These are phyloP conservation scores for Meandrina meandrites DNA, from an alignment of 92 coral and sea anemone species.

Conservation along the genomic window DNA sequence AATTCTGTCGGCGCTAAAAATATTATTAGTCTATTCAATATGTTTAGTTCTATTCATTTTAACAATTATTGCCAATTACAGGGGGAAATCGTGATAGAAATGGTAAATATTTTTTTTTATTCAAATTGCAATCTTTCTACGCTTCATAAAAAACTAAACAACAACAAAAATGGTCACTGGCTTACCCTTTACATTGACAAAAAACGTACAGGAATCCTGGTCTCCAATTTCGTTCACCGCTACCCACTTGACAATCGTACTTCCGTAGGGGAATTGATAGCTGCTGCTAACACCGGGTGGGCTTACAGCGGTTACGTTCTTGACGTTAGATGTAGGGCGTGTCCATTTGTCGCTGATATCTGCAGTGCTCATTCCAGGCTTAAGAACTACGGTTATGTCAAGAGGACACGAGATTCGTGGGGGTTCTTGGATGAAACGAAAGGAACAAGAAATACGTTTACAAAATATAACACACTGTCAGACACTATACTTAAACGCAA, in stretches of 20 bases:
- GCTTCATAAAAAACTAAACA: too few relatives aligned
- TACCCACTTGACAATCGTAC: constrained; percentile 23
- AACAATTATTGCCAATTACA: too few relatives aligned
- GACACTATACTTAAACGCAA: too few relatives aligned
- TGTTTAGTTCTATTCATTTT: too few relatives aligned
- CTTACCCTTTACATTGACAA: background rate
- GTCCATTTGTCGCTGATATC: constrained; percentile 27
- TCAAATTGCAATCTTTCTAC: background rate
- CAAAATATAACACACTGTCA: background rate
- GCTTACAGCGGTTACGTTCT: constrained; percentile 27
- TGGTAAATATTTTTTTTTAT: too few relatives aligned
- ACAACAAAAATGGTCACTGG: background rate
- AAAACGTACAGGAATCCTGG: background rate
- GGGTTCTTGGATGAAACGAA: background rate
- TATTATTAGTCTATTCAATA: too few relatives aligned
- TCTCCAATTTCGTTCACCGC: constrained; percentile 33
- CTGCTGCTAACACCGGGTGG: constrained; percentile 37
- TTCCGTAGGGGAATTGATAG: constrained; percentile 33
- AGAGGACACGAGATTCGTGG: constrained; percentile 8
- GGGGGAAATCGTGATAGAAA: too few relatives aligned
- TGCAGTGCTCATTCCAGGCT: constrained; percentile 25
- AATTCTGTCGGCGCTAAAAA: too few relatives aligned
- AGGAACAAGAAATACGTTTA: background rate
- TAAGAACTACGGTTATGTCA: background rate
- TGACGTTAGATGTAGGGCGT: constrained; percentile 23